phyloP scores from a whole-genome alignment of 2,888 invertebrate genomes.

The Leistus spinibarbis region DNA sequence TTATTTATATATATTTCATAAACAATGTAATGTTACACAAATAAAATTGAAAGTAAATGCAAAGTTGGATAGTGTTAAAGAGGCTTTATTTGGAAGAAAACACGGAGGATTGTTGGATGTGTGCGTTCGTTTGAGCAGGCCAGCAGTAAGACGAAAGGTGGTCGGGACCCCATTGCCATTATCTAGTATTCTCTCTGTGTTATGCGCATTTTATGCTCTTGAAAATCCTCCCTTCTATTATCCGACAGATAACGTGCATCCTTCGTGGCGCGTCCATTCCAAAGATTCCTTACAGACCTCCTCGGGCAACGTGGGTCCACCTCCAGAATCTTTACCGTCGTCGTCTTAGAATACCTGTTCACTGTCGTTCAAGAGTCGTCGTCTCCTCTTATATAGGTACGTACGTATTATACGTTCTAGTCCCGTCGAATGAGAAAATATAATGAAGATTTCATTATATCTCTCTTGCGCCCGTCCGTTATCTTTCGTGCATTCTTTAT shows the following conservation, averaged over 20 bases:
- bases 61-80: neutral
- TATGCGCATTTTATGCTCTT: constrained; percentile 39
- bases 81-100: neutral
- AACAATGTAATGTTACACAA: too few relatives aligned
- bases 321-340: neutral
- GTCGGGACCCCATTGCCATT: constrained; percentile 26
- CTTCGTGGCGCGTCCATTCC: constrained; percentile 23
- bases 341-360: constrained; percentile 7
- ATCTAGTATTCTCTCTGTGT: constrained; percentile 38
- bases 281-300: constrained; percentile 14
- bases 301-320: neutral
- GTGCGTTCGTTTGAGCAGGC: neutral
- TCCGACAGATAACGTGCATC: constrained; percentile 24
- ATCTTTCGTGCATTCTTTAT: neutral
- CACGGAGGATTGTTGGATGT: neutral
- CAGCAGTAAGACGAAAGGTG: neutral
- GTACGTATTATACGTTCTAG: neutral
- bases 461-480: neutral
- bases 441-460: constrained; percentile 1
- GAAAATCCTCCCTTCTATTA: constrained; percentile 37
- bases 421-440: neutral
- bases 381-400: neutral
- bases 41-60: neutral
- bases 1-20: too few relatives aligned
- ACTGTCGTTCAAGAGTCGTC: neutral